Conservation (phyloP, 2,797 vertebrate species). For the Hyperoplus immaculatus region DNA sequence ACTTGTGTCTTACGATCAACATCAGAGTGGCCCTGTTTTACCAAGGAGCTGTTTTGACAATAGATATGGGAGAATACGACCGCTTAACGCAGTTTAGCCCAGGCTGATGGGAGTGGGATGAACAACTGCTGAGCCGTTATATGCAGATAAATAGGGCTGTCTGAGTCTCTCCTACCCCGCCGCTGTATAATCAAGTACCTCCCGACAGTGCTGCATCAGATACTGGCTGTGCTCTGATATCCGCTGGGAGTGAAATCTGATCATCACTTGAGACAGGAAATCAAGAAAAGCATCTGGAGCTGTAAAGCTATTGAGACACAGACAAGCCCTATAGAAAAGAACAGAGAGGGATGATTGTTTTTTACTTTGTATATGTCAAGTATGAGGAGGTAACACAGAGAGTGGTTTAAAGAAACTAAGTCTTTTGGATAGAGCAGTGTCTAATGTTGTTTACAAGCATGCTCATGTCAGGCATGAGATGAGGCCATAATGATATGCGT, state of each 20-base stretch:
- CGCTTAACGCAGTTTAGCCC: conserved; percentile 61
- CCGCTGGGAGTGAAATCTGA: conserved; percentile 78
- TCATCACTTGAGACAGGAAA: conserved; percentile 80
- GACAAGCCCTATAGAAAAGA: conserved; percentile 36
- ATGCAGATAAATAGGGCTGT: conserved; percentile 78
- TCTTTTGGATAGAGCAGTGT: conserved; percentile 2
- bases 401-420: conserved; percentile 1
- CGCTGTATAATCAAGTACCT: conserved; percentile 82
- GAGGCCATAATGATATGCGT: background rate
- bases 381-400: conserved; percentile 14
- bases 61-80: conserved; percentile 63
- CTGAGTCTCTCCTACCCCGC: conserved; percentile 62
- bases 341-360: conserved; percentile 27
- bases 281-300: conserved; percentile 80
- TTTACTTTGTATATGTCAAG: conserved; percentile 32
- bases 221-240: conserved; percentile 78
- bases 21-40: conserved; percentile 46
- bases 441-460: conserved; percentile 24
- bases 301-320: conserved; percentile 64
- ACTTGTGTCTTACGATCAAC: conserved; percentile 55
- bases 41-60: conserved; percentile 68
- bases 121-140: conserved; percentile 67
- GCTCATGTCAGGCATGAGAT: conserved; percentile 3
- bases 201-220: conserved; percentile 73
- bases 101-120: conserved; percentile 57